Evolutionary conservation across 2,113 vertebrate species (phyloP).

Genomic region (Phylloscopus trochiloides): DNA sequence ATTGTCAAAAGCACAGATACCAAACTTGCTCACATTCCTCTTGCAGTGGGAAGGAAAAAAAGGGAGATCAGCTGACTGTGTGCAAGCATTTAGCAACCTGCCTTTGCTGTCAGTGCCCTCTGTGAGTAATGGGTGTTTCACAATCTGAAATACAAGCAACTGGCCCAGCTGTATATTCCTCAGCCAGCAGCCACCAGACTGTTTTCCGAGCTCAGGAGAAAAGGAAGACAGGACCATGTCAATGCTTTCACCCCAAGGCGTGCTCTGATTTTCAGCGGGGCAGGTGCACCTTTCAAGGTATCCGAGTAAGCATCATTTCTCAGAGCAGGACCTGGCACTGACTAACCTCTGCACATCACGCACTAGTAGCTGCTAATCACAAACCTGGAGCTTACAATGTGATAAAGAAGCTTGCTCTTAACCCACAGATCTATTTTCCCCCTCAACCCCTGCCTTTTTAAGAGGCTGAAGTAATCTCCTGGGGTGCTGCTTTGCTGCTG

Average conservation of each 20-base stretch:
- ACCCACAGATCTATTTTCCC: neutral
- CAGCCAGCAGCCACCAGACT: neutral
- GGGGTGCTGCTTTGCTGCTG: neutral
- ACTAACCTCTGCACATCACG: neutral
- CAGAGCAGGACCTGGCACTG: neutral
- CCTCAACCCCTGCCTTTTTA: neutral
- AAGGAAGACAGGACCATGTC: neutral
- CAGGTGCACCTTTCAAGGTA: neutral
- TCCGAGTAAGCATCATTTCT: neutral
- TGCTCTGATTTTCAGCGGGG: neutral
- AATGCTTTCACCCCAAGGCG: neutral
- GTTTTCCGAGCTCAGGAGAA: neutral
- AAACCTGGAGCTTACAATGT: neutral
- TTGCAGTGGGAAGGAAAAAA: neutral
- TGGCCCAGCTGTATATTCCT: neutral
- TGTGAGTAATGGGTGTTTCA: conserved; percentile 50
- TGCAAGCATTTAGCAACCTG: conserved; percentile 53
- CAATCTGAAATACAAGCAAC: conserved; percentile 34
- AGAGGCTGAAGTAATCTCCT: neutral
- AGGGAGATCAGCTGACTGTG: neutral
- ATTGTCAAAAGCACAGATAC: conserved; percentile 14
- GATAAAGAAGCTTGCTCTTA: neutral
- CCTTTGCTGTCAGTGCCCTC: conserved; percentile 36
- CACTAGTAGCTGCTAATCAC: neutral
- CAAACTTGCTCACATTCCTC: conserved; percentile 51